A percentile compares a stretch with the other conserved stretches of the same genome.
Conservation (phyloP, 2,888 invertebrate genomes). For the Apodemia hepburni region DNA sequence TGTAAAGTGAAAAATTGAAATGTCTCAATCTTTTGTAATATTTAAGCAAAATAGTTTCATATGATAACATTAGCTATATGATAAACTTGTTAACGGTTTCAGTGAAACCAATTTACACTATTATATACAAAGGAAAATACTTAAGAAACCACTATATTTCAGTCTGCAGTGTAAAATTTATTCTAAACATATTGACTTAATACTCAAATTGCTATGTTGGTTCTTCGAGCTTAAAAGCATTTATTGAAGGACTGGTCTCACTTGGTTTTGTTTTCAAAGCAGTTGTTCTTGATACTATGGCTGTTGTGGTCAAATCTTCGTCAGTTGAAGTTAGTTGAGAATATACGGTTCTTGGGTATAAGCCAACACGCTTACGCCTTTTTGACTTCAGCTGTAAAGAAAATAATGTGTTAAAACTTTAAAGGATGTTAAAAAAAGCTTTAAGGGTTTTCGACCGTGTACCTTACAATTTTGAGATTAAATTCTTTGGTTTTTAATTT, state of each 20-base stretch:
- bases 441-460: no score
- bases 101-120: conserved; percentile 3
- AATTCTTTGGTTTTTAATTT: no score
- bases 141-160: conserved; percentile 65
- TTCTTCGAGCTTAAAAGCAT: conserved; percentile 54
- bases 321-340: conserved; percentile 68
- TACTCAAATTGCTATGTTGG: conserved; percentile 62
- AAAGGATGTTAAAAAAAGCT: no score
- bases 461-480: no score
- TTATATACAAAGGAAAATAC: conserved; percentile 25
- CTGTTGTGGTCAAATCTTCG: conserved; percentile 52
- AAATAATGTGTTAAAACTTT: conserved; percentile 22
- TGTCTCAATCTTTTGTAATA: no score
- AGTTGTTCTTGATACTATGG: conserved; percentile 55
- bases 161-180: conserved; percentile 71
- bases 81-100: not conserved
- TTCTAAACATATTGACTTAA: conserved; percentile 53
- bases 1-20: no score
- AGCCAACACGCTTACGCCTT: conserved; percentile 47
- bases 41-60: not conserved
- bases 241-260: conserved; percentile 30
- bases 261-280: conserved; percentile 43
- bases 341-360: conserved; percentile 62
- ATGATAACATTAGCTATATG: not conserved
- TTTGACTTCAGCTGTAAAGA: conserved; percentile 53